These are phyloP conservation scores for Microcaecilia unicolor DNA, from an alignment of 2,797 vertebrate species.

Conservation along the genomic window DNA sequence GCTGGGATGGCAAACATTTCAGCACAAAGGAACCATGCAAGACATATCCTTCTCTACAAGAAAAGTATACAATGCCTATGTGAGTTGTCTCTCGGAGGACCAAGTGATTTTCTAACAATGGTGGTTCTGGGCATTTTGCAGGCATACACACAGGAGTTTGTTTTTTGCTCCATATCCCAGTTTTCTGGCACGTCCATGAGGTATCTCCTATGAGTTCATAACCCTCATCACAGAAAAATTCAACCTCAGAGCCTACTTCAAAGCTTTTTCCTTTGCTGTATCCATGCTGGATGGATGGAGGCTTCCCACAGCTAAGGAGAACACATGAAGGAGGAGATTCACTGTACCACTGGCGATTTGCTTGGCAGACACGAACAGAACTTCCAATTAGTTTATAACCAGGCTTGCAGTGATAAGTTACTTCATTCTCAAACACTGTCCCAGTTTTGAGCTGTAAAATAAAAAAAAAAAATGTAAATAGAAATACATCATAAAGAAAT, in stretches of 20 bases:
- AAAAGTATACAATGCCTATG: constrained; percentile 71
- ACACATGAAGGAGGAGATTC: constrained; percentile 67
- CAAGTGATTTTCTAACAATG: constrained; percentile 79
- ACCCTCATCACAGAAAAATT: constrained; percentile 82
- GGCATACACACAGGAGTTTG: constrained; percentile 72
- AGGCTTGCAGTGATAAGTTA: constrained; percentile 69
- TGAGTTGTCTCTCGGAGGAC: constrained; percentile 71
- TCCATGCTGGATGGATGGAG: constrained; percentile 70
- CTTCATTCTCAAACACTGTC: constrained; percentile 71
- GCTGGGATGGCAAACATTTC: constrained; percentile 73
- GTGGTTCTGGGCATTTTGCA: constrained; percentile 82
- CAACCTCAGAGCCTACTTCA: constrained; percentile 76
- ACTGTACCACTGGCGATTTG: constrained; percentile 87
- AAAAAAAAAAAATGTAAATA: constrained; percentile 10
- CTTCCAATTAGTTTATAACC: constrained; percentile 75
- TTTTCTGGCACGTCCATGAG: constrained; percentile 85
- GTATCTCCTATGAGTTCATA: constrained; percentile 77
- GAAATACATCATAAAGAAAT: too few species aligned
- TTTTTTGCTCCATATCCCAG: constrained; percentile 78
- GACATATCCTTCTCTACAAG: constrained; percentile 80
- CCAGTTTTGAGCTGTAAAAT: constrained; percentile 57
- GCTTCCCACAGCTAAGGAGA: constrained; percentile 76
- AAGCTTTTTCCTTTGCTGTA: constrained; percentile 66
- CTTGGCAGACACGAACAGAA: constrained; percentile 72
- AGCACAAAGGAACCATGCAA: constrained; percentile 72